These are phyloP conservation scores for Oscheius sp. DNA, from an alignment of 2,888 invertebrate species.

Conservation along the genomic window DNA sequence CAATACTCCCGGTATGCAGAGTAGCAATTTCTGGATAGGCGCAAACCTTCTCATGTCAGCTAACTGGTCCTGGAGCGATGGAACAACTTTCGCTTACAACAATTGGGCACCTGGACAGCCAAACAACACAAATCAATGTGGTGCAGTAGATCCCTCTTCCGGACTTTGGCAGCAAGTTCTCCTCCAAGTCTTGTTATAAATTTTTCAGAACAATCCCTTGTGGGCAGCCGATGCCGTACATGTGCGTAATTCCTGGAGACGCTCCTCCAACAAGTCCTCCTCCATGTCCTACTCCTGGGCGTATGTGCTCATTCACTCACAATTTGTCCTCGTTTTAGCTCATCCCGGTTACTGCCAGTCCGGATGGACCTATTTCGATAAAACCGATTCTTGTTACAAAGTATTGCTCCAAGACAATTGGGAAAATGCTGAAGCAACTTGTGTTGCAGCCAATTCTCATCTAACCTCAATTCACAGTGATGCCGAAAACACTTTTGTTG, in stretches of 20 bases:
- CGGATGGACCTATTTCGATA: constrained; percentile 34
- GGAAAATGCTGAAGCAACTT: constrained; percentile 30
- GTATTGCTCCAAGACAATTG: constrained; percentile 21
- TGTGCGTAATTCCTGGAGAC: constrained; percentile 16
- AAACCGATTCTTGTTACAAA: constrained; percentile 36
- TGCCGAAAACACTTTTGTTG: constrained; percentile 30
- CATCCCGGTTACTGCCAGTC: constrained; percentile 23
- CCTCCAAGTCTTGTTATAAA: background rate
- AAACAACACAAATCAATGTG: constrained; percentile 23
- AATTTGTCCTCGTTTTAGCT: too few species aligned
- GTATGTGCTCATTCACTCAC: background rate
- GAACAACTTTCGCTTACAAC: constrained; percentile 11
- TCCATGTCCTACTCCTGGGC: constrained; percentile 17
- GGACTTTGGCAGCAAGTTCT: constrained; percentile 10
- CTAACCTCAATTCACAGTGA: constrained; percentile 34
- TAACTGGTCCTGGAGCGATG: constrained; percentile 32
- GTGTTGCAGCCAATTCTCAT: constrained; percentile 23
- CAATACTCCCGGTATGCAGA: constrained; percentile 17
- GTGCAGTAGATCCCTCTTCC: background rate
- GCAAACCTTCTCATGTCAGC: constrained; percentile 34
- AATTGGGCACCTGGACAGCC: constrained; percentile 25
- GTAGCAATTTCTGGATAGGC: constrained; percentile 24
- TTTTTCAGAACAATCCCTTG: constrained; percentile 10
- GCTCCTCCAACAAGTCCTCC: background rate
- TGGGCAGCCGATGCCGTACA: constrained; percentile 14